phyloP scores from a whole-genome alignment of 2,797 vertebrate species.

The Phalanger gymnotis region DNA sequence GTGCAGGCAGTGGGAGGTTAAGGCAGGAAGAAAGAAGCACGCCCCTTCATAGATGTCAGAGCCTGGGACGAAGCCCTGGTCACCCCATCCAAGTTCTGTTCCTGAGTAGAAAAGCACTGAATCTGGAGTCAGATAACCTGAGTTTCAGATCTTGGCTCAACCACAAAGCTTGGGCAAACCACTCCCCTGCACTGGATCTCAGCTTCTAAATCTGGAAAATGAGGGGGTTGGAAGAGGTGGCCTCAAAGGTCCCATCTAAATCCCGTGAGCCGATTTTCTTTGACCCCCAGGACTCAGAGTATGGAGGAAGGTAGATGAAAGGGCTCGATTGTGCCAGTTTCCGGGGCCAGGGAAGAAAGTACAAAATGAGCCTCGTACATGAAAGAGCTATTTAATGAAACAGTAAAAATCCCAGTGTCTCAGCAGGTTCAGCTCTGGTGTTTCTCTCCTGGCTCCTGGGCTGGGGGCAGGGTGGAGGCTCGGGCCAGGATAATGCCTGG shows the following conservation, averaged over 20 bases:
- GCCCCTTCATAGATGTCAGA: not conserved
- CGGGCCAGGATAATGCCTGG: not conserved
- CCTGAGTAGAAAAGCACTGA: not conserved
- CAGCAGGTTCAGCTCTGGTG: not conserved
- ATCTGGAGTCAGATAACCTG: not conserved
- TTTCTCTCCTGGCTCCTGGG: not conserved
- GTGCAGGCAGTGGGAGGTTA: not conserved
- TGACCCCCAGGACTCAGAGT: not conserved
- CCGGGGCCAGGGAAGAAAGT: not conserved
- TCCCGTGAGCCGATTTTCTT: not conserved
- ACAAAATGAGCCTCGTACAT: not conserved
- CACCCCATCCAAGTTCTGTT: not conserved
- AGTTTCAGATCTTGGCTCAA: not conserved
- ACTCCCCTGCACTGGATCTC: not conserved
- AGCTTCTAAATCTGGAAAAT: not conserved
- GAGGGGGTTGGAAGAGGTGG: not conserved
- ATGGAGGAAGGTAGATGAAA: not conserved
- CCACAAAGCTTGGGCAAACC: not conserved
- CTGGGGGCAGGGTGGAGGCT: not conserved
- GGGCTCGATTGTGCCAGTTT: not conserved
- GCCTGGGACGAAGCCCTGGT: not conserved
- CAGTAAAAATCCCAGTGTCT: not conserved
- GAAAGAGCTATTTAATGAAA: not conserved
- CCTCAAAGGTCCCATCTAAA: not conserved
- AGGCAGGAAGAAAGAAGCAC: not conserved